A percentile compares a stretch with the other conserved stretches of the same genome.
These are phyloP conservation scores for Pteronura brasiliensis DNA, from an alignment of 2,113 vertebrate species.

Conservation along the genomic window DNA sequence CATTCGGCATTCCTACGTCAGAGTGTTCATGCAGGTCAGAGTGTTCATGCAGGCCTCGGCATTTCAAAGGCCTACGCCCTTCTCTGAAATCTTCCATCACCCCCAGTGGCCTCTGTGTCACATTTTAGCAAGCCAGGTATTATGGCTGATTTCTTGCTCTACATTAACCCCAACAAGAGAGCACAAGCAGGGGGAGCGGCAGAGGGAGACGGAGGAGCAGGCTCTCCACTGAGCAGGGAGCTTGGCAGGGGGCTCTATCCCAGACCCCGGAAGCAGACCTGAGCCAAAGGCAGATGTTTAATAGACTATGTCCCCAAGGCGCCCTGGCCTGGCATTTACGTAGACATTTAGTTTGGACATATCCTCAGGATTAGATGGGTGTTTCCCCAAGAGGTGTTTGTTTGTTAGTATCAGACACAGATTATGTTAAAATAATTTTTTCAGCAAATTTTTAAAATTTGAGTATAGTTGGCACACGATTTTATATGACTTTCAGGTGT, in stretches of 20 bases:
- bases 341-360: neutral
- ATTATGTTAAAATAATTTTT: neutral
- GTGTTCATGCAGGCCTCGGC: neutral
- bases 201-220: neutral
- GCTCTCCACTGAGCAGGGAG: neutral
- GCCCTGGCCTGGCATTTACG: neutral
- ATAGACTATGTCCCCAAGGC: neutral
- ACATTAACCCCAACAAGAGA: neutral
- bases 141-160: neutral
- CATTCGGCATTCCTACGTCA: rapidly evolving
- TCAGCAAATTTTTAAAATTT: neutral
- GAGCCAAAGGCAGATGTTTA: neutral
- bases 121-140: neutral
- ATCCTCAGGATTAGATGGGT: neutral
- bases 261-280: neutral
- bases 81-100: neutral
- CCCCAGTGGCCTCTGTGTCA: neutral
- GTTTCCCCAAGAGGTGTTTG: neutral
- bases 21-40: neutral
- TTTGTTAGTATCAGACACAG: neutral
- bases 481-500: neutral
- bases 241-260: neutral
- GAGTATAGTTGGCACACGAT: neutral
- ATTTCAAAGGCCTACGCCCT: neutral
- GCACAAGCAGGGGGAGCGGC: neutral